phyloP scores from a whole-genome alignment of 2,797 vertebrate genomes.

The Falco concolor region DNA sequence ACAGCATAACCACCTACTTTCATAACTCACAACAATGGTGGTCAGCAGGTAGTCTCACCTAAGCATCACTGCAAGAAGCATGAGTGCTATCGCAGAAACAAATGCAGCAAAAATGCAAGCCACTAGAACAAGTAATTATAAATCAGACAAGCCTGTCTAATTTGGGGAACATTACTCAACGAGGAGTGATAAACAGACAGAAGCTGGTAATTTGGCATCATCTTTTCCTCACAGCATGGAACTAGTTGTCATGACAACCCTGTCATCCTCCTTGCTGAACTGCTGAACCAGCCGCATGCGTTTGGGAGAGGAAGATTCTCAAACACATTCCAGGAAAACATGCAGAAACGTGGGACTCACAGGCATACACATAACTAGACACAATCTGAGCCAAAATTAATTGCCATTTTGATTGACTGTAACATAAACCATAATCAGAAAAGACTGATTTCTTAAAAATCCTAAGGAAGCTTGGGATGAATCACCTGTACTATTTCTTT shows the following conservation, averaged over 20 bases:
- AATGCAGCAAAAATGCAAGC: constrained; percentile 26
- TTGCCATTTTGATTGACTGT: not conserved
- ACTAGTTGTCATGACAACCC: constrained; percentile 83
- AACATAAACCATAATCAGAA: not conserved
- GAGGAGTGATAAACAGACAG: constrained; percentile 49
- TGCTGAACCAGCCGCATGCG: constrained; percentile 30
- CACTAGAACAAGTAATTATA: constrained; percentile 8
- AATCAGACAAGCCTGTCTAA: constrained; percentile 34
- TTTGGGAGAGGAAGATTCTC: not conserved
- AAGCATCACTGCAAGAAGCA: constrained; percentile 73
- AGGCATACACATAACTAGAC: not conserved
- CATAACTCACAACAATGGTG: constrained; percentile 79
- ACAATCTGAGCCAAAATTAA: not conserved
- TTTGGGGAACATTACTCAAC: constrained; percentile 49
- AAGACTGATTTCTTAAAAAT: not conserved
- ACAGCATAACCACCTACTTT: constrained; percentile 68
- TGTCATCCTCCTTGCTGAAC: constrained; percentile 59
- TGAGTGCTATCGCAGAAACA: not conserved
- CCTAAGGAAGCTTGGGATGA: not conserved
- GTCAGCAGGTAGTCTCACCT: constrained; percentile 81
- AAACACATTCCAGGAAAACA: not conserved
- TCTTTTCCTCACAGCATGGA: constrained; percentile 66
- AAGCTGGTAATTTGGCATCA: constrained; percentile 65
- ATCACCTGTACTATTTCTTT: not conserved
- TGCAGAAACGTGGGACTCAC: not conserved